These are phyloP conservation scores for Acleris cristana DNA, from an alignment of 2,888 invertebrate species.

Conservation along the genomic window DNA sequence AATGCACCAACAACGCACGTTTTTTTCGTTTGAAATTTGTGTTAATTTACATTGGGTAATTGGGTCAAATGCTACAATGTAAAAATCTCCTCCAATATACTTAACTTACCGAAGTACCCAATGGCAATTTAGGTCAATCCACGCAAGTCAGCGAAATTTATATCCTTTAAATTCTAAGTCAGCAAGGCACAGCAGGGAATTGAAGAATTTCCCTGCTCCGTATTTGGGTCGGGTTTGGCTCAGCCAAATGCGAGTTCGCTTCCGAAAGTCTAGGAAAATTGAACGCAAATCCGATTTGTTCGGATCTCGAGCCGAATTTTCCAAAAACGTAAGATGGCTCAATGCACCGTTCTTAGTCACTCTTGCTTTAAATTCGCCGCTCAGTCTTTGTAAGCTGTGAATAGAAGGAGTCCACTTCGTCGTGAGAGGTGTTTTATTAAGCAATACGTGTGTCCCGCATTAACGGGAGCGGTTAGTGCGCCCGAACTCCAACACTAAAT, in stretches of 20 bases:
- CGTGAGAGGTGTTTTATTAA: conserved; percentile 9
- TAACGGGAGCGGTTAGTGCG: conserved; percentile 43
- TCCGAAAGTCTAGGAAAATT: conserved; percentile 77
- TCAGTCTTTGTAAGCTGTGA: conserved; percentile 13
- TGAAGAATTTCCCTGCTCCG: conserved; percentile 61
- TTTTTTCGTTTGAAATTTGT: too few species aligned
- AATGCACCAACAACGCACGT: too few species aligned
- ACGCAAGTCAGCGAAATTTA: conserved; percentile 62
- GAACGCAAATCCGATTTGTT: conserved; percentile 80
- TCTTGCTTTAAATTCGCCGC: conserved; percentile 32
- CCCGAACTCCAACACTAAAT: conserved; percentile 51
- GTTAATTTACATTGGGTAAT: too few species aligned
- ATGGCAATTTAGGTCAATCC: conserved; percentile 59
- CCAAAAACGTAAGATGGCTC: conserved; percentile 58
- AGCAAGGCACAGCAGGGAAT: conserved; percentile 56
- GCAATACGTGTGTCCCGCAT: conserved; percentile 39
- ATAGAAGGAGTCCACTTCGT: conserved; percentile 7
- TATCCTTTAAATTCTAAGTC: conserved; percentile 68
- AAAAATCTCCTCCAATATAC: too few species aligned
- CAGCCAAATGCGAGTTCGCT: conserved; percentile 60
- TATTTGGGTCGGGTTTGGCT: conserved; percentile 67
- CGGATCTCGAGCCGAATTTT: conserved; percentile 62
- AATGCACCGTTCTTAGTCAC: conserved; percentile 50
- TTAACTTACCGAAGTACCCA: conserved; percentile 1
- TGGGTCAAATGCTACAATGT: too few species aligned